Conservation (phyloP, 2,113 vertebrate genomes). For the Xerus inauris region DNA sequence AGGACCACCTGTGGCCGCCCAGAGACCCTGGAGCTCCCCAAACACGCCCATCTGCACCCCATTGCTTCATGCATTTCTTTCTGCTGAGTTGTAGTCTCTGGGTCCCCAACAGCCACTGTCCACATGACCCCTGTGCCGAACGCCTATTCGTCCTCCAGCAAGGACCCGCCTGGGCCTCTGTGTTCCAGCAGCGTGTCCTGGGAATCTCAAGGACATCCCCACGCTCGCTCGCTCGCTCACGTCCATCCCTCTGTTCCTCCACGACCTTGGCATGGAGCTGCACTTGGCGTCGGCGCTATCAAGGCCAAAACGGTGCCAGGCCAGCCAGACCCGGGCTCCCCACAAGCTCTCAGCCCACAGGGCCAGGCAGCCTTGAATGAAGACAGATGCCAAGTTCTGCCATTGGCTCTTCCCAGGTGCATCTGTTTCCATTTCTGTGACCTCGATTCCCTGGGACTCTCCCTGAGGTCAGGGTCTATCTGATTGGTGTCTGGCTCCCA, state of each 20-base stretch:
- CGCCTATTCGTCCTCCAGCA: not conserved
- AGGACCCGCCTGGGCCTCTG: too few species aligned
- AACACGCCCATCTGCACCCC: rapidly evolving
- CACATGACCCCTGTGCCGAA: not conserved
- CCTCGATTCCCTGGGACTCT: not conserved
- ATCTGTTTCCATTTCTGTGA: not conserved
- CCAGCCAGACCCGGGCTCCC: rapidly evolving
- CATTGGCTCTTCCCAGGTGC: rapidly evolving
- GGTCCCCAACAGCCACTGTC: rapidly evolving
- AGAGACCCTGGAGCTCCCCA: too few species aligned
- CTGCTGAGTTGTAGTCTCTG: not conserved
- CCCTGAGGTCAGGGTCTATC: not conserved
- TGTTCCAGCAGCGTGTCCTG: rapidly evolving
- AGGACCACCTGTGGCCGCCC: not conserved
- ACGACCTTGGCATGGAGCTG: rapidly evolving
- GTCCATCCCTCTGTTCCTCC: not conserved
- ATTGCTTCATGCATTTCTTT: too few species aligned
- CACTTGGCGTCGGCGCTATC: rapidly evolving
- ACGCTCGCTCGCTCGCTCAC: not conserved
- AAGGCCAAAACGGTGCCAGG: rapidly evolving
- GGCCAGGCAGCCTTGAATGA: rapidly evolving
- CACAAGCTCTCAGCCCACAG: rapidly evolving
- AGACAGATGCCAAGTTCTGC: rapidly evolving
- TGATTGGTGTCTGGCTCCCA: not conserved
- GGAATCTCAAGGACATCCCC: too few species aligned